phyloP scores from a whole-genome alignment of 2,113 vertebrate species.

The Calonectris borealis region DNA sequence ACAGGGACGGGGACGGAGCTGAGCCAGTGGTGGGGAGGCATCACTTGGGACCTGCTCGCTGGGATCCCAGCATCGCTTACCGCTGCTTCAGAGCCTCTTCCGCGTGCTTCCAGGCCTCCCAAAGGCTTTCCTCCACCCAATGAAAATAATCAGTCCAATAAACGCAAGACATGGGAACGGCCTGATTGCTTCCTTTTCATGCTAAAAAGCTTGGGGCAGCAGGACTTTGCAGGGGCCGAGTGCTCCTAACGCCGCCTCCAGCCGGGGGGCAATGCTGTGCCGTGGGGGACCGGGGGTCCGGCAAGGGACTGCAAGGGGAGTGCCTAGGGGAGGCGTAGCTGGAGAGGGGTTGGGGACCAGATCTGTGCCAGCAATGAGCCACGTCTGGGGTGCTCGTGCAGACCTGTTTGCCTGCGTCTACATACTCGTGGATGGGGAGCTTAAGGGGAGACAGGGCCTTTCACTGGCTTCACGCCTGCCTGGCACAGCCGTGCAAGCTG shows the following conservation, averaged over 20 bases:
- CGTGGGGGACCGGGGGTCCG: accelerated
- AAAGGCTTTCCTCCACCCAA: not conserved
- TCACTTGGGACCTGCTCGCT: not conserved
- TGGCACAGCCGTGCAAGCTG: not conserved
- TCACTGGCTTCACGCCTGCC: not conserved
- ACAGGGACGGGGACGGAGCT: not conserved
- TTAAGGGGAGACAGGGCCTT: not conserved
- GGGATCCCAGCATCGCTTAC: not conserved
- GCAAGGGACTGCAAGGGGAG: not conserved
- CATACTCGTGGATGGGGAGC: not conserved
- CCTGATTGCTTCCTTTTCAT: conserved; percentile 27
- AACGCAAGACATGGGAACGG: not conserved
- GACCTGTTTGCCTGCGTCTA: not conserved
- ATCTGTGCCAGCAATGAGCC: accelerated
- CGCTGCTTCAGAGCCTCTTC: not conserved
- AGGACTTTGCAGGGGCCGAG: not conserved
- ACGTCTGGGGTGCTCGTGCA: not conserved
- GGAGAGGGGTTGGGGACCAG: not conserved
- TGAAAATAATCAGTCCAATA: not conserved
- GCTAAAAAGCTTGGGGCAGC: not conserved
- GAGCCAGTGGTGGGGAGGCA: not conserved
- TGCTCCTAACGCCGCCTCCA: accelerated
- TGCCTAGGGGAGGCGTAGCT: accelerated
- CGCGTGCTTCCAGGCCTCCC: not conserved
- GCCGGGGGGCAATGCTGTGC: not conserved